Base-by-base conservation (phyloP, 2,888 invertebrate species). In the Emmelina monodactyla region DNA sequence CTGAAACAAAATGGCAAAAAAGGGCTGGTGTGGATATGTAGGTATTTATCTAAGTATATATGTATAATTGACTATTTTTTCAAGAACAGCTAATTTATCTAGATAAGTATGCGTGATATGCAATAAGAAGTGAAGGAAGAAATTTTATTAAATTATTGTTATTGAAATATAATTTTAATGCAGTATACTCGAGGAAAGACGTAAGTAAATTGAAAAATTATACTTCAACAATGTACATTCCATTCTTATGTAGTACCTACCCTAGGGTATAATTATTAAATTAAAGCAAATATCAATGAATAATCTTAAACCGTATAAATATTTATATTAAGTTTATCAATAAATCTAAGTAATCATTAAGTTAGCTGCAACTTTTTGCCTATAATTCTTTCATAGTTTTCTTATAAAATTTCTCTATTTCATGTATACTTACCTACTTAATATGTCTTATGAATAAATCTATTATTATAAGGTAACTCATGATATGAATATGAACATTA, bases 51-150 rank as follows among this genome's bases (percentile, higher is more conserved):
- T 67, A 64, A 67, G 62, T 66, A 53, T 50, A 50, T 54, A 56
- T 38, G 34, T 58, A 72, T 71, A 72, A 62, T 66, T 69, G 62
- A 70, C 66, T 66, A 66, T 62, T 55, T 55, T 29, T 29, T 12
- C 54, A 55, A 60, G 58, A 64, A 56, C 55, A 60, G 56, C 62
- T 63, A 62, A 38, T 41, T 46, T 44, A 45, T 44, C 46, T 54
- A n/a, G n/a, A 55, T 55, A 44, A 53, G 37, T 45, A 53, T 55
- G 72, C 65, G 75, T 76, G 75, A 75, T 73, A 75, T 76, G 73
- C 67, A 58, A 58, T 58, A 56, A 59, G 61, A 65, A 53, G 71
- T 71, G 71, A 66, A 63, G 63, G 65, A 62, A 53, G 54, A 53
- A 51, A 50, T 52, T 55, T 46, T 52, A 44, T 47, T 49, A 53